These are phyloP conservation scores for Meghimatium bilineatum DNA, from an alignment of 2,888 invertebrate species.

Conservation along the genomic window DNA sequence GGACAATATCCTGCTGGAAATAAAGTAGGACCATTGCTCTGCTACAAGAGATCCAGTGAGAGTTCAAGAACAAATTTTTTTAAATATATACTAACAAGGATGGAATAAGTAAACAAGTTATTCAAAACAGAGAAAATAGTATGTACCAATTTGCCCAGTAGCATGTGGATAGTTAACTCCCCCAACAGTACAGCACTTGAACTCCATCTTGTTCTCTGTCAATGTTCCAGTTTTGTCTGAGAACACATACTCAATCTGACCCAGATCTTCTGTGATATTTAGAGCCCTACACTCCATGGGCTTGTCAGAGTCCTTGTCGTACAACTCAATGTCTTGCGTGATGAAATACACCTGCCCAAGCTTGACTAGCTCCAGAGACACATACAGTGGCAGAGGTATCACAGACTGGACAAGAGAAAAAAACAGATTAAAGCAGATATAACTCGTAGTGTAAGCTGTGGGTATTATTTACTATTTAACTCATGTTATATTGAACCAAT, in stretches of 20 bases:
- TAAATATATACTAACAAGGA: too few relatives aligned
- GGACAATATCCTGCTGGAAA: too few relatives aligned
- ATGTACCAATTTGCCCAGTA: slow-evolving; percentile 56
- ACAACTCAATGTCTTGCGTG: slow-evolving; percentile 91
- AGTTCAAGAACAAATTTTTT: too few relatives aligned
- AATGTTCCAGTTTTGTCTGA: slow-evolving; percentile 98
- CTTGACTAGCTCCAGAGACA: slow-evolving; percentile 97
- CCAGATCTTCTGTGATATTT: slow-evolving; percentile 97
- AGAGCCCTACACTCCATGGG: slow-evolving; percentile 92
- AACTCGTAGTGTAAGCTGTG: too few relatives aligned
- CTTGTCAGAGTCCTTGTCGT: slow-evolving; percentile 89
- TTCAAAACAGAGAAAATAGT: background rate
- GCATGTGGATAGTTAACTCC: slow-evolving; percentile 86
- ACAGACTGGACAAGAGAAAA: slow-evolving; percentile 83
- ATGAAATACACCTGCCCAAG: slow-evolving; percentile 96
- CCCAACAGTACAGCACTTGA: slow-evolving; percentile 91
- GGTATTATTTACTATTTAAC: too few relatives aligned
- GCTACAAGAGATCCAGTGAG: too few relatives aligned
- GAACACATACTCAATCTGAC: slow-evolving; percentile 93
- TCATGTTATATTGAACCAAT: too few relatives aligned
- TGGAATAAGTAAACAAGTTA: too few relatives aligned
- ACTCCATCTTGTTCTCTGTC: slow-evolving; percentile 98
- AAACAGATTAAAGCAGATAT: too few relatives aligned
- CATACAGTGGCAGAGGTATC: slow-evolving; percentile 97
- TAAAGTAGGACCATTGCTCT: too few relatives aligned